Base-by-base conservation (phyloP, 1,140 invertebrate species). In the Bombus impatiens region DNA sequence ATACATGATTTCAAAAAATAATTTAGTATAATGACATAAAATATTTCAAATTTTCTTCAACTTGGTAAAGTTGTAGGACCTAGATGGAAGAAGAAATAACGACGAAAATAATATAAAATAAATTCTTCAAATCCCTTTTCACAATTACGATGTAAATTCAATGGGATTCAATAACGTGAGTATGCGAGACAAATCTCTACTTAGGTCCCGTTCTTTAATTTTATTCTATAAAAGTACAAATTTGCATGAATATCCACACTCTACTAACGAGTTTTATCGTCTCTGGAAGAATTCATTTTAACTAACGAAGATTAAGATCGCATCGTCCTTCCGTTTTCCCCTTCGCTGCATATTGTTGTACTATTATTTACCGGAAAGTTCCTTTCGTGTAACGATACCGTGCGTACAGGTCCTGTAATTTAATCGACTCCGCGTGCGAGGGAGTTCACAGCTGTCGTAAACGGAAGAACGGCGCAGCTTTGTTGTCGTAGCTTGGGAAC, bases 301-400 rank as follows among this genome's bases (percentile, higher is more conserved):
- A 15, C 13, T 67, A 78, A 78, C 40, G 59, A 78, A 67, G 59
- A 78, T 78, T 67, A 78, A 70, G 8, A 40, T 10, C 18, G 22
- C 35, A 22, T 35, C 67, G 67, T 22, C 8, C 18, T 25, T 22
- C 2, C 6, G 8, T 37, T 37, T 35, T 9, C 35, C 0, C 1
- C 8, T 22, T 15, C 9, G 22, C 9, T 22, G 18, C 67, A 22
- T 13, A 9, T 32, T 37, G 35, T 18, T 37, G 18, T n/a, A 32
- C 22, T 5, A 25, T 25, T 70, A 70, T 70, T 40, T 13, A 70
- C 37, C 68, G 25, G 18, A 9, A 68, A 32, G 67, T 18, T 35
- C 32, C 15, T 25, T 37, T 18, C 22, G 8, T 22, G 68, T 12
- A 18, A 22, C 8, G 68, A 37, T 40, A 28, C 22, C 10, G 9